Conservation (phyloP, 1,140 invertebrate species). For the Calliopsis andreniformis region DNA sequence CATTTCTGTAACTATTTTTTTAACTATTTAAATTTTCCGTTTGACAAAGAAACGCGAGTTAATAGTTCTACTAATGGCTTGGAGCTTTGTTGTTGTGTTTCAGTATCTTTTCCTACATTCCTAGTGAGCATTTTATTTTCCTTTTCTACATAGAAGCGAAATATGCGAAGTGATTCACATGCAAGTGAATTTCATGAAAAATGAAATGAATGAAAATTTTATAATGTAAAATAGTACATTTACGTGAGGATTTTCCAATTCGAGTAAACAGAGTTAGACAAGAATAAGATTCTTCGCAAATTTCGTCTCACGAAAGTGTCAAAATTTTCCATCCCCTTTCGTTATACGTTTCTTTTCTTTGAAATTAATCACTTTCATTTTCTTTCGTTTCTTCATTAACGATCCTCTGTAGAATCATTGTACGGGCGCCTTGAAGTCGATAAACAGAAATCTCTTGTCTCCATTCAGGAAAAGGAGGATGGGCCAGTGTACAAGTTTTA, state of each 20-base stretch:
- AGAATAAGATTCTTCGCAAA: too few species aligned
- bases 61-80: not conserved
- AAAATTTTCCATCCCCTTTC: conserved; percentile 13
- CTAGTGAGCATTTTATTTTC: conserved; percentile 22
- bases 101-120: not conserved
- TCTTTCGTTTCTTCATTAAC: conserved; percentile 12
- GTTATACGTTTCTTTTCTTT: not conserved
- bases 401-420: conserved; percentile 28
- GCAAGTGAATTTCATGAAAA: too few species aligned
- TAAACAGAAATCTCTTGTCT: conserved; percentile 62
- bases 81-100: conserved; percentile 2
- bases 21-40: not conserved
- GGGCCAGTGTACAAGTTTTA: conserved; percentile 92
- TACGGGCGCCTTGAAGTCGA: conserved; percentile 20
- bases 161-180: conserved; percentile 27
- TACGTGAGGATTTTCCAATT: too few species aligned
- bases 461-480: conserved; percentile 87
- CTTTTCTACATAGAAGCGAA: conserved; percentile 2
- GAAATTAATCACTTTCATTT: conserved; percentile 13
- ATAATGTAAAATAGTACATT: too few species aligned
- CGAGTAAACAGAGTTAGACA: too few species aligned
- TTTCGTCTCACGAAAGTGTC: not conserved
- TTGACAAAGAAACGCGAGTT: not conserved
- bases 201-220: too few species aligned
- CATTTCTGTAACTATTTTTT: not conserved